Evolutionary conservation across 2,113 vertebrate species (phyloP).

Genomic region (Lophius piscatorius): DNA sequence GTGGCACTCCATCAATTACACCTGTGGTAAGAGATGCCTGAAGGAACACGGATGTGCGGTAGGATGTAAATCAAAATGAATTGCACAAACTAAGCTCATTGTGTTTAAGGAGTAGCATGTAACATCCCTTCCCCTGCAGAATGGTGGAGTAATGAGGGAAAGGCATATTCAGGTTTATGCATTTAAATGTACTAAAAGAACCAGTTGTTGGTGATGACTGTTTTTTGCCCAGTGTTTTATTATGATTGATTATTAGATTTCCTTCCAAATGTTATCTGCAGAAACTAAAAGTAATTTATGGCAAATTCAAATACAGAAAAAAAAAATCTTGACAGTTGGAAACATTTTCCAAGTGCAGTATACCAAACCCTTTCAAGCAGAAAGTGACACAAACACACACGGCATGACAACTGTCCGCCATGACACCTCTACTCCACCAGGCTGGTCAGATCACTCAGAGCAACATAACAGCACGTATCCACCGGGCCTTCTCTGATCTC

Average conservation of each 20-base stretch:
- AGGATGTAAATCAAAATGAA: neutral
- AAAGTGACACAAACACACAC: constrained; percentile 26
- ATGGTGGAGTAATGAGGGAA: too few species aligned
- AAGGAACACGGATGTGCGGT: neutral
- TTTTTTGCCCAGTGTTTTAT: too few species aligned
- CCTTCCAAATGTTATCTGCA: too few species aligned
- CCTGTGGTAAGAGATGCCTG: neutral
- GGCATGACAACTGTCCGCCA: constrained; percentile 23
- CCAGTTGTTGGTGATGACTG: too few species aligned
- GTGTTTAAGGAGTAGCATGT: too few species aligned
- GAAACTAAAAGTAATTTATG: neutral
- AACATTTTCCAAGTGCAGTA: neutral
- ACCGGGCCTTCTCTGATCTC: constrained; percentile 73
- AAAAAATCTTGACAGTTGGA: neutral
- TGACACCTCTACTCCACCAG: constrained; percentile 54
- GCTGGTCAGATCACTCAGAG: constrained; percentile 71
- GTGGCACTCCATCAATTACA: neutral
- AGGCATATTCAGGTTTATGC: too few species aligned
- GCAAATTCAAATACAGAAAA: neutral
- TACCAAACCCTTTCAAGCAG: constrained; percentile 7
- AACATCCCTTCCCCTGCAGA: too few species aligned
- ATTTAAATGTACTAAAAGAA: neutral
- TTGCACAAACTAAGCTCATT: too few species aligned
- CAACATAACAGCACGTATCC: constrained; percentile 55
- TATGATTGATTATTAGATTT: too few species aligned